Percentiles rank a stretch among this genome's conserved stretches.
phyloP scores from a whole-genome alignment of 2,888 invertebrate genomes.

The Lochmaea crataegi region DNA sequence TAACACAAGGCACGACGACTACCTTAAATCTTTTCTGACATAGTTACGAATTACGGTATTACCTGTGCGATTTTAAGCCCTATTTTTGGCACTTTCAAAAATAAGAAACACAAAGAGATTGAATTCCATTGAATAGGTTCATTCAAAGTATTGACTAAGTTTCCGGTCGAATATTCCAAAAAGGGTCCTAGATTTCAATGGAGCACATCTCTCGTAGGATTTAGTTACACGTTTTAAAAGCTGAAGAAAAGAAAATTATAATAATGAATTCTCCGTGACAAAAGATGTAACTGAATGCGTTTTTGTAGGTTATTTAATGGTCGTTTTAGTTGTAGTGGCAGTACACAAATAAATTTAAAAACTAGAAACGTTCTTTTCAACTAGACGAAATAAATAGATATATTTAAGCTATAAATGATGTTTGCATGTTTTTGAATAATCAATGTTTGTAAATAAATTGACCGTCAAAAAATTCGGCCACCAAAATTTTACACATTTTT shows the following conservation, averaged over 20 bases:
- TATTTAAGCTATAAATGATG: no score
- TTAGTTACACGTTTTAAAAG: conserved; percentile 11
- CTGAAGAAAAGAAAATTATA: not conserved
- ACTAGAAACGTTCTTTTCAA: not conserved
- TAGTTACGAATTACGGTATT: not conserved
- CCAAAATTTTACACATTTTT: no score
- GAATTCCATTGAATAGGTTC: conserved; percentile 1
- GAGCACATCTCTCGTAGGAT: conserved; percentile 11
- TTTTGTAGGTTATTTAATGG: conserved; percentile 14
- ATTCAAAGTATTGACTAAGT: conserved; percentile 13
- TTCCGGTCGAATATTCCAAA: conserved; percentile 14
- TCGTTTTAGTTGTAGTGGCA: not conserved
- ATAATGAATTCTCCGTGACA: conserved; percentile 2
- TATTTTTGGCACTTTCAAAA: conserved; percentile 10
- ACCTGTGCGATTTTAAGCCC: conserved; percentile 7
- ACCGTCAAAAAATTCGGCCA: not conserved
- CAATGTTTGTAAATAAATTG: no score
- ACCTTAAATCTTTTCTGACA: not conserved
- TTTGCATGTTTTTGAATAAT: no score
- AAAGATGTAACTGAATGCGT: conserved; percentile 13
- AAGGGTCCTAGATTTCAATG: conserved; percentile 7
- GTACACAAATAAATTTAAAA: not conserved
- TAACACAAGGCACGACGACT: not conserved
- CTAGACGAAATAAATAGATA: no score
- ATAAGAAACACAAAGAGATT: not conserved